Conservation (phyloP, 2,113 vertebrate genomes). For the Capra hircus region DNA sequence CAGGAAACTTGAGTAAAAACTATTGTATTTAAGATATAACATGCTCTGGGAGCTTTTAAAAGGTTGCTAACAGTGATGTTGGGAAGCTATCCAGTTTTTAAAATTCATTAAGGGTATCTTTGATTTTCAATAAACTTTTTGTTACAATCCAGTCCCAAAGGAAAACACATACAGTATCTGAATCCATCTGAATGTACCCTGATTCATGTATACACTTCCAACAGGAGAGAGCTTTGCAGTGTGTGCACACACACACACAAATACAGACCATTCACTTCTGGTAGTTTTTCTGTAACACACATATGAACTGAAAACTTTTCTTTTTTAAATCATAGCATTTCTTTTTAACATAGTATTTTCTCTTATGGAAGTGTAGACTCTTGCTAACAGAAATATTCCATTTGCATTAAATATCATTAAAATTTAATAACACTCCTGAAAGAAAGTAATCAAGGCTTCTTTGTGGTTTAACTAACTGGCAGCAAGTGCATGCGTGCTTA, state of each 20-base stretch:
- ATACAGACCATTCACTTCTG: background rate
- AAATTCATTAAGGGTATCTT: background rate
- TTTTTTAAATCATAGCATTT: background rate
- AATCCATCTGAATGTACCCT: background rate
- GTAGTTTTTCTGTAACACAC: background rate
- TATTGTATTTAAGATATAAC: background rate
- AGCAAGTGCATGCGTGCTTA: background rate
- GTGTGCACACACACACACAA: background rate
- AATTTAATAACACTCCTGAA: background rate
- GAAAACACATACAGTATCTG: background rate
- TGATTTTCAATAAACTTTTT: conserved; percentile 17
- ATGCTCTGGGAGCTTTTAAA: background rate
- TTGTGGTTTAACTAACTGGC: background rate
- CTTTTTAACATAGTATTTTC: background rate
- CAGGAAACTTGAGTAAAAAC: conserved; percentile 3
- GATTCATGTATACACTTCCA: background rate
- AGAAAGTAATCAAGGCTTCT: background rate
- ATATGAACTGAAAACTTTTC: background rate
- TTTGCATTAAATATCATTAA: background rate
- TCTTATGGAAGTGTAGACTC: background rate
- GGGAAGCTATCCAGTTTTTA: background rate
- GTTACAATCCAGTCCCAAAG: background rate
- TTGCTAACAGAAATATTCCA: background rate
- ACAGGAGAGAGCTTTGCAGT: background rate
- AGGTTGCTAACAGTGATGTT: background rate